phyloP scores from a whole-genome alignment of 1,140 invertebrate species.

The Himalopsyche phryganea region DNA sequence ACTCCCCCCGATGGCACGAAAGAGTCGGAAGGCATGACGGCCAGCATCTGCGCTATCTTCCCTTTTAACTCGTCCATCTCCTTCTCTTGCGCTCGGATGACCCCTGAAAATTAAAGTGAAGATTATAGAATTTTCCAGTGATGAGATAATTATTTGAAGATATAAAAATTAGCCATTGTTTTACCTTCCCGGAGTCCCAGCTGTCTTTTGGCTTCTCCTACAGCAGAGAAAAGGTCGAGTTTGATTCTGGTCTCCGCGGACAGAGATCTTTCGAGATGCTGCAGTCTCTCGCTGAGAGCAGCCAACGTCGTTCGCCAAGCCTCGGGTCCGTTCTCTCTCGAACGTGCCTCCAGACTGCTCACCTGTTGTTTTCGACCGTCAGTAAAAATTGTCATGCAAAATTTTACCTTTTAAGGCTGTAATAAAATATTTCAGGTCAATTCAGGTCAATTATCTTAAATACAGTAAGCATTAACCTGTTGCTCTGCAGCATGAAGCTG shows the following conservation, averaged over 20 bases:
- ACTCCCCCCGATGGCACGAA: slow-evolving; percentile 41
- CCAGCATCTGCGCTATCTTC: slow-evolving; percentile 86
- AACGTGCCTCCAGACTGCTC: slow-evolving; percentile 22
- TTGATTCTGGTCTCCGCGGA: slow-evolving; percentile 95
- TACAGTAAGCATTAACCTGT: no score
- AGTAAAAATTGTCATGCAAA: no score
- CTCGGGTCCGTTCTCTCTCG: slow-evolving; percentile 58
- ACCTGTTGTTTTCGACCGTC: slow-evolving; percentile 8
- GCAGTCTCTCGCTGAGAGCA: slow-evolving; percentile 63
- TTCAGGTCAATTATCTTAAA: no score
- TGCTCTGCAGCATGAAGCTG: slow-evolving; percentile 39
- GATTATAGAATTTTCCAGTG: no score
- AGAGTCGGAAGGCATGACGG: slow-evolving; percentile 80
- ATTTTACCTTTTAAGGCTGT: no score
- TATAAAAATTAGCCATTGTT: no score
- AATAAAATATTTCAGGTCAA: no score
- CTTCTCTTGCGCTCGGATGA: slow-evolving; percentile 78
- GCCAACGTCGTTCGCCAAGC: slow-evolving; percentile 58
- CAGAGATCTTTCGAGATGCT: slow-evolving; percentile 86
- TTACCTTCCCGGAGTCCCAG: slow-evolving; percentile 89
- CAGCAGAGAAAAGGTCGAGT: slow-evolving; percentile 91
- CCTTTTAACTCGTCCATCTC: slow-evolving; percentile 88
- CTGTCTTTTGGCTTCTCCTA: slow-evolving; percentile 91
- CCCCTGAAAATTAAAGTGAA: slow-evolving; percentile 52
- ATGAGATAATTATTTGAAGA: no score